phyloP scores from a whole-genome alignment of 1,140 invertebrate genomes.

The Penaeus vannamei region DNA sequence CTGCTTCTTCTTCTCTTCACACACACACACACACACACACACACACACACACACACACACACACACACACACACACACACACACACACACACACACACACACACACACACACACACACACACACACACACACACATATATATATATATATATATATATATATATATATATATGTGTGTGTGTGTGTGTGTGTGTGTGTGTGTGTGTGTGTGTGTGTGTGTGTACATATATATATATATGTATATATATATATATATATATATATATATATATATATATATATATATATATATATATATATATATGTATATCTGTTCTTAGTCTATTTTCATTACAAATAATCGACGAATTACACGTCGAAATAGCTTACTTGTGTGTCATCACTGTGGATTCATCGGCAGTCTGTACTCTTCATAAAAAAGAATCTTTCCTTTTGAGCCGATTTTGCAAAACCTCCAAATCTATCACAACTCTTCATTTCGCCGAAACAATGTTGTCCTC shows the following conservation, averaged over 20 bases:
- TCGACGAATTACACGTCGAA: no score
- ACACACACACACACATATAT: neutral
- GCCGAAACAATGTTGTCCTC: no score
- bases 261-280: constrained; percentile 33
- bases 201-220: constrained; percentile 28
- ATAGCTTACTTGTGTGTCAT: no score
- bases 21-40: neutral
- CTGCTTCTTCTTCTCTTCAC: no score
- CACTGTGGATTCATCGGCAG: no score
- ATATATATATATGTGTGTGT: neutral
- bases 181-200: constrained; percentile 16
- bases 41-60: neutral
- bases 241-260: constrained; percentile 33
- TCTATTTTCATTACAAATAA: neutral
- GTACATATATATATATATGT: constrained; percentile 23
- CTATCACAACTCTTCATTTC: no score
- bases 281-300: constrained; percentile 28
- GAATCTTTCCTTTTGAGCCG: no score
- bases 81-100: neutral
- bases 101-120: neutral
- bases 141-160: constrained; percentile 30
- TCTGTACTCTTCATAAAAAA: no score
- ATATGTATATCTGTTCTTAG: constrained; percentile 11
- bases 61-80: neutral
- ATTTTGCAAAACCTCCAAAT: no score